A percentile compares a stretch with the other conserved stretches of the same genome.
Evolutionary conservation across 1,140 invertebrate genomes (phyloP).

Genomic region (Lysiphlebus fabarum): DNA sequence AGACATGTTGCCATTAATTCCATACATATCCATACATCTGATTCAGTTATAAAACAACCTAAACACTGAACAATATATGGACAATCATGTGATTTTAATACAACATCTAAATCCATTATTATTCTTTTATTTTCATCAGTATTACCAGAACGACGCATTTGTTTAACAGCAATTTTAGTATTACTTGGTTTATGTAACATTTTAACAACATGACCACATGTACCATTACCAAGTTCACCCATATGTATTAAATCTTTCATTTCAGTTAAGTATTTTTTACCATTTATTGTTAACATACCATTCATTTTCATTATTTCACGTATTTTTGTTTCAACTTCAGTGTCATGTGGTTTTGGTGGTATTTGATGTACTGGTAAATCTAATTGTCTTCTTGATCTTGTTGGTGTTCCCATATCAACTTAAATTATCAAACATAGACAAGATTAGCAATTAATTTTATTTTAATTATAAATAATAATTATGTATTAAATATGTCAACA

Average conservation of each 20-base stretch:
- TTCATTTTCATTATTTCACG: conserved; percentile 79
- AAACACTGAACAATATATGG: conserved; percentile 95
- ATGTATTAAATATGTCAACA: too few relatives aligned
- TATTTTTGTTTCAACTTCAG: conserved; percentile 69
- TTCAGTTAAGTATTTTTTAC: conserved; percentile 75
- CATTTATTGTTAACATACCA: conserved; percentile 80
- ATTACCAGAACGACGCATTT: conserved; percentile 97
- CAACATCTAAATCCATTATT: conserved; percentile 97
- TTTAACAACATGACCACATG: conserved; percentile 95
- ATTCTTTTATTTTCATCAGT: conserved; percentile 96
- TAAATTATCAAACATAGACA: too few relatives aligned
- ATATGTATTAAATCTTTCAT: conserved; percentile 83
- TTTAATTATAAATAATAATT: too few relatives aligned
- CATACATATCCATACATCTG: conserved; percentile 89
- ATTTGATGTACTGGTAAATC: conserved; percentile 57
- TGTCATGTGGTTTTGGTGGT: conserved; percentile 57
- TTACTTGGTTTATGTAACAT: conserved; percentile 87
- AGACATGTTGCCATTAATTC: conserved; percentile 98
- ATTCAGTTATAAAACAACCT: conserved; percentile 94
- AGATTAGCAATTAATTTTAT: too few relatives aligned
- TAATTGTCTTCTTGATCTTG: conserved; percentile 47
- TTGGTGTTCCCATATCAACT: conserved; percentile 56
- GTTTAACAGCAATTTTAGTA: conserved; percentile 92
- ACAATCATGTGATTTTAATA: conserved; percentile 94
- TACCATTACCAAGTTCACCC: conserved; percentile 91